Conservation (phyloP, 2,888 invertebrate species). For the Plagiodera versicolora region DNA sequence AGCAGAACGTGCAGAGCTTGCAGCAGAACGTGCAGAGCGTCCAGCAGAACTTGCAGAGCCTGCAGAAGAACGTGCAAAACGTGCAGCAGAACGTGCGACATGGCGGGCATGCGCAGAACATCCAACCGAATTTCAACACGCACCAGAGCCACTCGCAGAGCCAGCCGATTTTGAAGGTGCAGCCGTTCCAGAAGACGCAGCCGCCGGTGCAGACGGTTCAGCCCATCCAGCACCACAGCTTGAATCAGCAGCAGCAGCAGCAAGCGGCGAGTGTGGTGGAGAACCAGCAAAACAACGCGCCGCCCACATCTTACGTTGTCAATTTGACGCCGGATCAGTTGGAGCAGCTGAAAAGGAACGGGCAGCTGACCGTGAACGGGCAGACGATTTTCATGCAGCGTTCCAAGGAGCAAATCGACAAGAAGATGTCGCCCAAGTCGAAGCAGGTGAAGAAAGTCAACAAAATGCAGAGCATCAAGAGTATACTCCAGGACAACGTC, state of each 20-base stretch:
- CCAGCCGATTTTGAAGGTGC: slow-evolving; percentile 47
- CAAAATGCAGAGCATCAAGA: slow-evolving; percentile 38
- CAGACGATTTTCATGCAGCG: slow-evolving; percentile 55
- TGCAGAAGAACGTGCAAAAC: slow-evolving; percentile 29
- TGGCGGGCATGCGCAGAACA: slow-evolving; percentile 18
- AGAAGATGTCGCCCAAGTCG: slow-evolving; percentile 51
- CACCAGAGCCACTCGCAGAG: slow-evolving; percentile 39
- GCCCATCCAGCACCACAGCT: slow-evolving; percentile 43
- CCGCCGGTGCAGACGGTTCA: slow-evolving; percentile 53
- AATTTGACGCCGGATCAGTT: slow-evolving; percentile 54
- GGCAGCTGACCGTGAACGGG: slow-evolving; percentile 54
- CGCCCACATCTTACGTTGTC: slow-evolving; percentile 53
- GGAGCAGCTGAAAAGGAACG: slow-evolving; percentile 53
- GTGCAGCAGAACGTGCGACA: slow-evolving; percentile 33
- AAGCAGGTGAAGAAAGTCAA: slow-evolving; percentile 50
- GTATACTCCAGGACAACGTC: slow-evolving; percentile 35
- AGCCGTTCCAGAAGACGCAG: slow-evolving; percentile 53
- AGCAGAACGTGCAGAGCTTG: slow-evolving; percentile 31
- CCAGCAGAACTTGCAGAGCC: slow-evolving; percentile 26
- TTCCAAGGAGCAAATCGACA: slow-evolving; percentile 42
- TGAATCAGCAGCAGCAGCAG: slow-evolving; percentile 33
- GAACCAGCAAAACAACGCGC: slow-evolving; percentile 38
- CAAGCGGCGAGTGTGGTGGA: slow-evolving; percentile 25
- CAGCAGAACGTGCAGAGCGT: slow-evolving; percentile 32
- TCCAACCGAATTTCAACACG: slow-evolving; percentile 29